A percentile compares a stretch with the other conserved stretches of the same genome.
Conservation (phyloP, 2,888 invertebrate genomes). For the Pegoplata infirma region DNA sequence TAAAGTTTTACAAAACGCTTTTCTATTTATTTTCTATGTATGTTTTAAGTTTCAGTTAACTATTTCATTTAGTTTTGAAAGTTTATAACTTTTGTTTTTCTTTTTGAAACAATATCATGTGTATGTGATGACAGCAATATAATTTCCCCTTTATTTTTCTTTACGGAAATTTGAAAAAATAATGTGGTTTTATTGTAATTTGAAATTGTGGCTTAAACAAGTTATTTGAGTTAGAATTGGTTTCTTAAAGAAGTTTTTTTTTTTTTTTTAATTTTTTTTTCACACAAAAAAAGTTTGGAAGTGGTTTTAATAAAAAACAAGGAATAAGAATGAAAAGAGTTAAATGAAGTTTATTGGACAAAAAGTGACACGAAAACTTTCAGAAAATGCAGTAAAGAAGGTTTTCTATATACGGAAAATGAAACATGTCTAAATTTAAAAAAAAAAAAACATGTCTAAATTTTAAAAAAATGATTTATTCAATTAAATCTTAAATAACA, state of each 20-base stretch:
- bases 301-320: too few species aligned
- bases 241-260: neutral
- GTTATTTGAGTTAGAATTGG: neutral
- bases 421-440: too few species aligned
- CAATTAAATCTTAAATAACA: too few species aligned
- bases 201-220: neutral
- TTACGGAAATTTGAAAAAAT: neutral
- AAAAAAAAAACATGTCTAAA: too few species aligned
- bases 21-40: neutral
- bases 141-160: constrained; percentile 38
- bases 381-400: too few species aligned
- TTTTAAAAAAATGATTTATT: too few species aligned
- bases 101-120: neutral
- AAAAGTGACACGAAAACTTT: too few species aligned
- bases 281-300: neutral
- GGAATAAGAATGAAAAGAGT: too few species aligned
- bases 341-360: too few species aligned
- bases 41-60: neutral
- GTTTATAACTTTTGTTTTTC: neutral
- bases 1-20: constrained; percentile 12
- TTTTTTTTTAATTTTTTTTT: too few species aligned
- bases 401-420: too few species aligned
- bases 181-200: neutral
- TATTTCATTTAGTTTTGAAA: neutral
- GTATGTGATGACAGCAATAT: constrained; percentile 17